Conservation (phyloP, 2,888 invertebrate species). For the Sminthurinus aureus region DNA sequence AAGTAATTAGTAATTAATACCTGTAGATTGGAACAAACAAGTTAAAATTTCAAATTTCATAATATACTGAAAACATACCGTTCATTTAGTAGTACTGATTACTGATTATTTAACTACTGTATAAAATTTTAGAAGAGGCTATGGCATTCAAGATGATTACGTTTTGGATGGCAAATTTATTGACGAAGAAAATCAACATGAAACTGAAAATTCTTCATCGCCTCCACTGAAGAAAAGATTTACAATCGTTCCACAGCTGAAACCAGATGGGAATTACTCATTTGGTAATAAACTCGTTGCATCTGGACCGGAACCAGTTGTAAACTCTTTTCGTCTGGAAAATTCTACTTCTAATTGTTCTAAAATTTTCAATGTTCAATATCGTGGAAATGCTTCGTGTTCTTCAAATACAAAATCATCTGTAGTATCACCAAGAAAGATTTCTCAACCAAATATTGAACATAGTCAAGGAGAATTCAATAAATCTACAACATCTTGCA, state of each 20-base stretch:
- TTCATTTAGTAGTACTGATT: background rate
- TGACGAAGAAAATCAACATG: background rate
- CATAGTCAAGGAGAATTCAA: no score
- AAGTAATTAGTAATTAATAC: background rate
- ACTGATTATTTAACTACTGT: background rate
- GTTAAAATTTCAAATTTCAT: background rate
- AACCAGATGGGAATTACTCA: no score
- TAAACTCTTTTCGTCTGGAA: no score
- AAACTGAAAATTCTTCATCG: background rate
- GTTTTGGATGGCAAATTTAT: constrained; percentile 4
- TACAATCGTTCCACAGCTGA: background rate
- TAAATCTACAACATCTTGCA: no score
- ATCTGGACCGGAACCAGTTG: no score
- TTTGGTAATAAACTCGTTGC: no score
- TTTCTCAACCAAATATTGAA: no score
- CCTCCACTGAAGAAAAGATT: background rate
- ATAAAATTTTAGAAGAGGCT: background rate
- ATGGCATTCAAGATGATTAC: constrained; percentile 3
- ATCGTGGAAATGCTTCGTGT: no score
- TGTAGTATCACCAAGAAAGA: no score
- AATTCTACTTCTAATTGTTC: no score
- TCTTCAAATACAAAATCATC: no score
- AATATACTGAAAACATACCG: background rate
- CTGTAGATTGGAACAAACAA: background rate
- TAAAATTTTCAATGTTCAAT: no score